Evolutionary conservation across 2,797 vertebrate species (phyloP).

Genomic region (Mycteria americana): DNA sequence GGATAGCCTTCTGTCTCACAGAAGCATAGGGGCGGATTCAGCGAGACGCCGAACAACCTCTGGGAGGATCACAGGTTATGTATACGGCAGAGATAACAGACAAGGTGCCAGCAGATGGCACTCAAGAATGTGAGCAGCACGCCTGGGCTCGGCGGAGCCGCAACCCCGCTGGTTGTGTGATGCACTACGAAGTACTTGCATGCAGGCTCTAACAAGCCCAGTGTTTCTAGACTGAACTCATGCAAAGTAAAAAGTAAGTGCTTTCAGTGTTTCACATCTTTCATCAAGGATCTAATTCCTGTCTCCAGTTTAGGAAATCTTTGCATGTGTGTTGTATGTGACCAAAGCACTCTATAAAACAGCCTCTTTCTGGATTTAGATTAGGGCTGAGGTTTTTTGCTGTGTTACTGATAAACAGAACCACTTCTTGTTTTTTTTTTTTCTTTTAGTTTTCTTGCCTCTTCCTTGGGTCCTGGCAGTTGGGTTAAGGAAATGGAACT

Average conservation of each 20-base stretch:
- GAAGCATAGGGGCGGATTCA: rapidly evolving
- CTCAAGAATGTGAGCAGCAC: neutral
- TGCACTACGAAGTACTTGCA: neutral
- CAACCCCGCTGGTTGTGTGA: neutral
- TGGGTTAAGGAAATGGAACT: neutral
- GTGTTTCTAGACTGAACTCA: neutral
- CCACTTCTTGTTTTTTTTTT: neutral
- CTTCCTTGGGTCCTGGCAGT: neutral
- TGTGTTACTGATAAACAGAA: neutral
- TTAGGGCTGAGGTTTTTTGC: neutral
- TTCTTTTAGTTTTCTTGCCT: neutral
- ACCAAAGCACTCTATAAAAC: neutral
- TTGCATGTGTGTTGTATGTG: neutral
- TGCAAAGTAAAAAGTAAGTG: neutral
- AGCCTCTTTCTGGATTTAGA: neutral
- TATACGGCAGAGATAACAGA: neutral
- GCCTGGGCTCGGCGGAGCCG: neutral
- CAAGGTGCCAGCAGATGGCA: conserved; percentile 1
- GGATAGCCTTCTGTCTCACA: neutral
- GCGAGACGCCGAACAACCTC: neutral
- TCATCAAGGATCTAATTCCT: neutral
- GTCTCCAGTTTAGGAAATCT: neutral
- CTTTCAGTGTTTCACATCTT: neutral
- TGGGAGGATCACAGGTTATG: neutral
- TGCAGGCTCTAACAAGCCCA: neutral